phyloP scores from a whole-genome alignment of 2,113 vertebrate species.

The Arizona elegans region DNA sequence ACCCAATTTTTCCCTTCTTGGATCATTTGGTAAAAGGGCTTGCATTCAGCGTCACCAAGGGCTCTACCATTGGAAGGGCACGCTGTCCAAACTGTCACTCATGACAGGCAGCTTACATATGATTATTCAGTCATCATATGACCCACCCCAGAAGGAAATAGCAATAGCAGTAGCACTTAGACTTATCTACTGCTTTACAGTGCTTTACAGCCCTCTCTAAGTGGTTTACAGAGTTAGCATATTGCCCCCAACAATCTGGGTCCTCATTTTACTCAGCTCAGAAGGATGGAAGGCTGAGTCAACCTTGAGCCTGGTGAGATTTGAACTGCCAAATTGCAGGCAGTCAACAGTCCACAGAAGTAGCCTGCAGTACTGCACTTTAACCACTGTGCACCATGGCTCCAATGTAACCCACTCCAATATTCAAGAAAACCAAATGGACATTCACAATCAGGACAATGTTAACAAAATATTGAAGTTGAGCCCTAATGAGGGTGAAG shows the following conservation, averaged over 20 bases:
- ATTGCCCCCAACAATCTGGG: no score
- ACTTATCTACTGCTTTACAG: no score
- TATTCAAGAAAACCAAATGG: not conserved
- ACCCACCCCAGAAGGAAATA: not conserved
- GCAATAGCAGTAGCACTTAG: no score
- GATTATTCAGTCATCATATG: not conserved
- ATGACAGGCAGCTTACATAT: not conserved
- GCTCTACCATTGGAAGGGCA: not conserved
- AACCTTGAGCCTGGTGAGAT: no score
- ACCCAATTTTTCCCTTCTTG: not conserved
- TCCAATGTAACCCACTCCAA: not conserved
- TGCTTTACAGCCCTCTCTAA: no score
- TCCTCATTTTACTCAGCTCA: no score
- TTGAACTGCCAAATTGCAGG: no score
- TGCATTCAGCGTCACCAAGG: not conserved
- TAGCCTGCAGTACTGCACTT: no score
- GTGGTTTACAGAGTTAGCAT: no score
- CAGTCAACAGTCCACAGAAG: no score
- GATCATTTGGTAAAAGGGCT: not conserved
- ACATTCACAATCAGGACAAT: not conserved
- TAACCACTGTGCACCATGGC: no score
- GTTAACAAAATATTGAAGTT: not conserved
- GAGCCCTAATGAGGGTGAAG: not conserved
- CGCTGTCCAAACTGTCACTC: not conserved
- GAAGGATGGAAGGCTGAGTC: no score